phyloP scores from a whole-genome alignment of 2,797 vertebrate species.

The Poecilia velifera region DNA sequence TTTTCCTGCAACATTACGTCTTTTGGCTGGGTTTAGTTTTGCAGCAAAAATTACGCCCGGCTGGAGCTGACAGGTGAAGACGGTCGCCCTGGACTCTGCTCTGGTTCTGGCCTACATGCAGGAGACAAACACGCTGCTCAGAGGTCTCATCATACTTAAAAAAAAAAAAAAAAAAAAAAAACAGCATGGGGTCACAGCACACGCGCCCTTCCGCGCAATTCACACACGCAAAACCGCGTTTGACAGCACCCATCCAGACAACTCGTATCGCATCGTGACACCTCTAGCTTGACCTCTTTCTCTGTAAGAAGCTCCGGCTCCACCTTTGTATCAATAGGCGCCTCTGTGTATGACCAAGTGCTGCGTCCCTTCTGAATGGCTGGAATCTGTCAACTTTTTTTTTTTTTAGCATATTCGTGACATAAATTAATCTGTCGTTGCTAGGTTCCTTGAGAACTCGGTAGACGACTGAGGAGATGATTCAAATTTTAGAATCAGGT shows the following conservation, averaged over 20 bases:
- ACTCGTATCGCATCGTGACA: conserved; percentile 1
- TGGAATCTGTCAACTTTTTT: too few relatives aligned
- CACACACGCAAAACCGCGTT: conserved; percentile 58
- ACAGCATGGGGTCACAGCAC: conserved; percentile 17
- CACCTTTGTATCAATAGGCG: too few relatives aligned
- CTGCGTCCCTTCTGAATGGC: too few relatives aligned
- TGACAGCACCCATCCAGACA: conserved; percentile 50
- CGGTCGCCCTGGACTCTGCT: conserved; percentile 26
- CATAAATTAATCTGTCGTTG: too few relatives aligned
- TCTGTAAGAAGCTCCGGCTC: too few relatives aligned
- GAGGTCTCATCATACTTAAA: conserved; percentile 54
- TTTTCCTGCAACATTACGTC: conserved; percentile 29
- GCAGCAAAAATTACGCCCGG: conserved; percentile 16
- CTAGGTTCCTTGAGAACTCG: too few relatives aligned
- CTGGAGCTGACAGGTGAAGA: conserved; percentile 33
- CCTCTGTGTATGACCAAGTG: too few relatives aligned
- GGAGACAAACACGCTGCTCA: conserved; percentile 36
- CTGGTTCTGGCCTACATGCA: conserved; percentile 49
- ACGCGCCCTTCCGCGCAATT: conserved; percentile 7
- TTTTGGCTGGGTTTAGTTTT: conserved; percentile 22
- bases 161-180: conserved; percentile 2
- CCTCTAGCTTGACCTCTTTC: too few relatives aligned
- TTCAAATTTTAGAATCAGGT: too few relatives aligned
- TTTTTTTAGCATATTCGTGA: too few relatives aligned
- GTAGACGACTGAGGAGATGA: too few relatives aligned